These are phyloP conservation scores for Lucifuga dentata DNA, from an alignment of 2,113 vertebrate genomes.

Conservation along the genomic window DNA sequence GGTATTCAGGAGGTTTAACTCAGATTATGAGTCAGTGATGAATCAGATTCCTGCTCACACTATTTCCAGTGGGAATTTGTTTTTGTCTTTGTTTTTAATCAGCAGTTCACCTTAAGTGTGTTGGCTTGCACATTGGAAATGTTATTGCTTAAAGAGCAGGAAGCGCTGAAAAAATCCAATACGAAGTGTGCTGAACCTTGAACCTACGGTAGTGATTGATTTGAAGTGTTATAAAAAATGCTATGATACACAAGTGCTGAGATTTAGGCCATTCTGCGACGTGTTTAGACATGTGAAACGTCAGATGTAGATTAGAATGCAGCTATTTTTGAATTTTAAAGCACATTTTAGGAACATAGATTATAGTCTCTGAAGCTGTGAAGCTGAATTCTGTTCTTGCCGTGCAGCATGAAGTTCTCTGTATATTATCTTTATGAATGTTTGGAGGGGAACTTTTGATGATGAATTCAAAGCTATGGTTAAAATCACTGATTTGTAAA, in stretches of 20 bases:
- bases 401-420: neutral
- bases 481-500: slow-evolving; percentile 14
- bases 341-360: no score
- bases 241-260: no score
- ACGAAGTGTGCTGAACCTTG: no score
- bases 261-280: neutral
- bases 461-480: slow-evolving; percentile 17
- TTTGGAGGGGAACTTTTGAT: neutral
- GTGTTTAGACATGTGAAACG: neutral
- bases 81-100: neutral
- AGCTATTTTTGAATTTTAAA: no score
- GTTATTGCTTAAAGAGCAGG: no score
- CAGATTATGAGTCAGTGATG: slow-evolving; percentile 28
- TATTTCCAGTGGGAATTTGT: neutral
- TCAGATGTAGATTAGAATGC: no score
- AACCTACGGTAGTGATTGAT: no score
- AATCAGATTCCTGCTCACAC: neutral
- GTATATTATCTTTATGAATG: neutral
- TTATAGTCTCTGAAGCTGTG: no score
- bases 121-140: neutral
- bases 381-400: neutral
- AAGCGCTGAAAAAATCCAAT: no score
- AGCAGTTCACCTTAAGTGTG: neutral
- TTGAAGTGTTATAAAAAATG: no score
- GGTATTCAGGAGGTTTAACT: neutral